Conservation (phyloP, 2,888 invertebrate species). For the Creontiades dilutus region DNA sequence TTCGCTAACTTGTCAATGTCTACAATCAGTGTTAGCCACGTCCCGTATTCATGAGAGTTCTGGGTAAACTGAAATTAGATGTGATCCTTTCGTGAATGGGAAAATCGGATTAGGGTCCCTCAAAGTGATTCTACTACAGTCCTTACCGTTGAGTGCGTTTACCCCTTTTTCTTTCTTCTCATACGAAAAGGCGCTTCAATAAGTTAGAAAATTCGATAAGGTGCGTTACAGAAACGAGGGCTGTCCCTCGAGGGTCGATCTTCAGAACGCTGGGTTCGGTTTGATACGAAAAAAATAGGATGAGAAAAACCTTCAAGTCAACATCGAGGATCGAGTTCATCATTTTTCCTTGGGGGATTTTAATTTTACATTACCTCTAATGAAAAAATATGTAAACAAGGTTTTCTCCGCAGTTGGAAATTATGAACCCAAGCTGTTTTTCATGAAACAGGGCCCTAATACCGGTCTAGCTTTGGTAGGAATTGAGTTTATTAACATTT, state of each 20-base stretch:
- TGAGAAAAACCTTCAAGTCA: neutral
- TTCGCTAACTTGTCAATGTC: no score
- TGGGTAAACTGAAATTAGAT: neutral
- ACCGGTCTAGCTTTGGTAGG: no score
- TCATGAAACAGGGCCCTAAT: no score
- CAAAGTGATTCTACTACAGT: neutral
- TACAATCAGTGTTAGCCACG: no score
- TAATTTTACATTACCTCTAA: no score
- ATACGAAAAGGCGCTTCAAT: neutral
- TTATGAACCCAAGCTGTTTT: no score
- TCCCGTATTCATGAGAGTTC: neutral
- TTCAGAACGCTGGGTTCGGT: slow-evolving; percentile 1
- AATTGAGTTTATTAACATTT: no score
- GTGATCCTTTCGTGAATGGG: neutral
- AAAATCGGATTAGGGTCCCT: neutral
- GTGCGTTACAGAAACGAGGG: slow-evolving; percentile 18
- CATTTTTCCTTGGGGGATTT: neutral
- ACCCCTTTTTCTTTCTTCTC: neutral
- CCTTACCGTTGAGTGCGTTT: no score
- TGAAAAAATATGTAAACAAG: no score
- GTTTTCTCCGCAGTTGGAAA: no score
- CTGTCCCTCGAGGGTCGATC: neutral
- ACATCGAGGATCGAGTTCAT: slow-evolving; percentile 2
- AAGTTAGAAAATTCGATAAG: slow-evolving; percentile 48
- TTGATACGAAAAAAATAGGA: neutral